Conservation (phyloP, 2,113 vertebrate species). For the Notiomystis cincta region DNA sequence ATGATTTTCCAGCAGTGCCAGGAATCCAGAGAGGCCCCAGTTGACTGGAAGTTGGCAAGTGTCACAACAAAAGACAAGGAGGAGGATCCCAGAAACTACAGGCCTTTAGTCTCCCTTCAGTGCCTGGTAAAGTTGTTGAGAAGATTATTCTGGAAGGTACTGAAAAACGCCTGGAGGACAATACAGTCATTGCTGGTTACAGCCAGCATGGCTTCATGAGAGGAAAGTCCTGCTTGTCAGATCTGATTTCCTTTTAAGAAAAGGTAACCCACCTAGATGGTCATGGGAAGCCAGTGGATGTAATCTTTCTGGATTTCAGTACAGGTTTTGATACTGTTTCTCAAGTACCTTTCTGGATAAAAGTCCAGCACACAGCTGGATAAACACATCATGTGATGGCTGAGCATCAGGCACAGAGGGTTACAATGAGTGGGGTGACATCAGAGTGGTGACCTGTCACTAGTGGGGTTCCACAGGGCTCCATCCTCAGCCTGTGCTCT, state of each 20-base stretch:
- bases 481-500: rapidly evolving
- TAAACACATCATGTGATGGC: not conserved
- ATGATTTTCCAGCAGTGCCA: not conserved
- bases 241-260: too few relatives aligned
- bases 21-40: not conserved
- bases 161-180: not conserved
- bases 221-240: not conserved
- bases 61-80: not conserved
- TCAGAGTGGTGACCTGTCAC: not conserved
- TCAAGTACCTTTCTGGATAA: not conserved
- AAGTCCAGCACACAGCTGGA: not conserved
- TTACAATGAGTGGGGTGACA: not conserved
- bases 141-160: not conserved
- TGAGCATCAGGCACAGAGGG: not conserved
- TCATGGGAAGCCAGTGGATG: not conserved
- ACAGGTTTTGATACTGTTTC: not conserved
- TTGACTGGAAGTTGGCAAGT: not conserved
- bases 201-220: not conserved
- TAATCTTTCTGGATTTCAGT: not conserved
- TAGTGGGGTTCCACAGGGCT: too few relatives aligned
- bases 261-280: not conserved
- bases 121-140: not conserved
- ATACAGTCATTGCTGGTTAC: too few relatives aligned
- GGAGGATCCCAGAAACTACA: not conserved
- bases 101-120: not conserved